Percentiles rank a stretch among this genome's conserved stretches.
phyloP scores from a whole-genome alignment of 1,140 invertebrate species.

The Homarus americanus region DNA sequence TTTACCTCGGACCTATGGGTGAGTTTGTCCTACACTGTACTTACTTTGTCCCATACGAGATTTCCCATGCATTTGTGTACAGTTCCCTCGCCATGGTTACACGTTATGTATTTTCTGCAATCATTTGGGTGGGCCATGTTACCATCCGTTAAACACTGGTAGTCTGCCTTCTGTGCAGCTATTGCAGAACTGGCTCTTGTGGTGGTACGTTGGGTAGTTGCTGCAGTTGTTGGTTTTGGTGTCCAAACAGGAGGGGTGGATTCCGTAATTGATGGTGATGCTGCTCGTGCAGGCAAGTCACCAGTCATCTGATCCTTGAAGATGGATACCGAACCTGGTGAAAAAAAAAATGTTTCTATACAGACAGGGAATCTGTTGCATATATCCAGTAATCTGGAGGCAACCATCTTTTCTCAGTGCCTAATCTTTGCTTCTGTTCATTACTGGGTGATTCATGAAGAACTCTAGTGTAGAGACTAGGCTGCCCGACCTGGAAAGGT shows the following conservation, averaged over 20 bases:
- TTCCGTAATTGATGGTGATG: background rate
- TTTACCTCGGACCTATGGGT: no score
- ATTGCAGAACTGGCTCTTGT: background rate
- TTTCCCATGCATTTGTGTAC: constrained; percentile 85
- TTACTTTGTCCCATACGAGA: constrained; percentile 84
- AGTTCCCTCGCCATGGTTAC: constrained; percentile 85
- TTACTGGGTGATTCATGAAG: no score
- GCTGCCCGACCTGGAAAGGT: no score
- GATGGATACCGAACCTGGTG: background rate
- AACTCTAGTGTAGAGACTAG: no score
- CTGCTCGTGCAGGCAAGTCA: no score
- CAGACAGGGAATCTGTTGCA: no score
- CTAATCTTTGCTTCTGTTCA: no score
- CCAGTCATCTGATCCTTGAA: background rate
- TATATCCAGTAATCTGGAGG: no score
- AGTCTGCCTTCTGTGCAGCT: no score
- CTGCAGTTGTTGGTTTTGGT: background rate
- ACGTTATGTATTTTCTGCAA: constrained; percentile 89
- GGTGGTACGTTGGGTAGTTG: background rate
- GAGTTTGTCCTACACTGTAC: background rate
- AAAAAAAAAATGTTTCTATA: no score
- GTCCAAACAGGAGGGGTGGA: background rate
- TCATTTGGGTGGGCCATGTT: constrained; percentile 82
- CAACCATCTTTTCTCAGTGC: no score
- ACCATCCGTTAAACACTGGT: no score